Conservation (phyloP, 2,888 invertebrate species). For the Mongoloraphidia duomilia region DNA sequence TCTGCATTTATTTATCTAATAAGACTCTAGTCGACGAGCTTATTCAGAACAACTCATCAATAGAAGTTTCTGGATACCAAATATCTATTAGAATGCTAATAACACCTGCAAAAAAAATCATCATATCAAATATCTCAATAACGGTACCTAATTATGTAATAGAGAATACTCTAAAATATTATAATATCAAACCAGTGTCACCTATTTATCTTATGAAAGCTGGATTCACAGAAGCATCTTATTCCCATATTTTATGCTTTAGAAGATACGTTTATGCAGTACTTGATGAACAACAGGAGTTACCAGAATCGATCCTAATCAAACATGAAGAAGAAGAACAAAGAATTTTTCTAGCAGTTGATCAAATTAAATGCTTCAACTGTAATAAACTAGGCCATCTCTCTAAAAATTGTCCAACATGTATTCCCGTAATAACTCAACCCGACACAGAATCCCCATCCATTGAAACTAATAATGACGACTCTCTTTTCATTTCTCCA, state of each 20-base stretch:
- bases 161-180: background rate
- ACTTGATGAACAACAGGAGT: constrained; percentile 10
- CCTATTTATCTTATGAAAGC: constrained; percentile 4
- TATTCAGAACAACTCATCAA: constrained; percentile 1
- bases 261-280: too few species aligned
- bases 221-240: constrained; percentile 6
- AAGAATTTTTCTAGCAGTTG: too few species aligned
- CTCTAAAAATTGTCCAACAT: background rate
- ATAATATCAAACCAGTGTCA: background rate
- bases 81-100: too few species aligned
- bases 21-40: constrained; percentile 7
- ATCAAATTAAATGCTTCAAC: background rate
- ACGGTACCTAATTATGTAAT: constrained; percentile 4
- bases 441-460: background rate
- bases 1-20: constrained; percentile 9
- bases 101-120: background rate
- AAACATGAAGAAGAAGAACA: constrained; percentile 6
- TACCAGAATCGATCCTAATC: constrained; percentile 10
- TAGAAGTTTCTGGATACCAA: constrained; percentile 2
- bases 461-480: too few species aligned
- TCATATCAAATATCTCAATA: background rate
- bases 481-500: too few species aligned
- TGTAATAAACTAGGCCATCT: background rate
- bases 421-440: background rate
- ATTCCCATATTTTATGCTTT: constrained; percentile 10